phyloP scores from a whole-genome alignment of 2,888 invertebrate species.

The Torymus tubicola region DNA sequence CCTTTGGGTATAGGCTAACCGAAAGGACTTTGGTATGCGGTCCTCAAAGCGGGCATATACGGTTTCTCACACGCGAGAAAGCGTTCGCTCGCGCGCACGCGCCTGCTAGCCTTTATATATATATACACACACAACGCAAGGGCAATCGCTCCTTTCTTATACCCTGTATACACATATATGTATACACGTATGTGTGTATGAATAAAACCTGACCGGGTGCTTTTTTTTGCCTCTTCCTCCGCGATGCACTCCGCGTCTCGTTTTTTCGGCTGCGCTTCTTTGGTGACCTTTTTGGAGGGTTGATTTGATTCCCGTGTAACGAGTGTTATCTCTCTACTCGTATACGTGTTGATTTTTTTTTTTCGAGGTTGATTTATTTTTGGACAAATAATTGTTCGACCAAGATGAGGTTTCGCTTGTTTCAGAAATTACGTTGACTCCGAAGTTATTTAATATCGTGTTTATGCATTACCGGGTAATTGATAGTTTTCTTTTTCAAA shows the following conservation, averaged over 20 bases:
- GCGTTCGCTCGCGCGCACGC: constrained; percentile 66
- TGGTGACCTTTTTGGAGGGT: constrained; percentile 26
- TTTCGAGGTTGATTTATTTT: constrained; percentile 48
- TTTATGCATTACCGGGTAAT: no score
- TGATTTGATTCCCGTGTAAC: constrained; percentile 56
- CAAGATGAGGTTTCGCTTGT: constrained; percentile 10
- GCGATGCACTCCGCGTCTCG: constrained; percentile 8
- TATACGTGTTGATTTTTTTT: background rate
- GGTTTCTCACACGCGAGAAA: constrained; percentile 69
- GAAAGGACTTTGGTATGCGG: constrained; percentile 72
- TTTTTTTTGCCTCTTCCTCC: constrained; percentile 46
- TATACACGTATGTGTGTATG: constrained; percentile 2
- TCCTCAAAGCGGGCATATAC: constrained; percentile 67
- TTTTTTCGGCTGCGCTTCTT: constrained; percentile 46
- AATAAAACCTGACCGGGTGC: constrained; percentile 55
- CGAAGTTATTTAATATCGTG: no score
- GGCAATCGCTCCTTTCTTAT: constrained; percentile 57
- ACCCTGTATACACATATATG: no score
- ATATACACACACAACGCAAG: constrained; percentile 27
- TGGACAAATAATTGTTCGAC: constrained; percentile 46
- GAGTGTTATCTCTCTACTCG: constrained; percentile 34
- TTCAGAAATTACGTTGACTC: background rate
- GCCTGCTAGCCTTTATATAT: constrained; percentile 22
- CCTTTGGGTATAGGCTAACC: constrained; percentile 57
- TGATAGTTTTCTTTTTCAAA: no score